Conservation (phyloP, 2,113 vertebrate genomes). For the Python bivittatus region DNA sequence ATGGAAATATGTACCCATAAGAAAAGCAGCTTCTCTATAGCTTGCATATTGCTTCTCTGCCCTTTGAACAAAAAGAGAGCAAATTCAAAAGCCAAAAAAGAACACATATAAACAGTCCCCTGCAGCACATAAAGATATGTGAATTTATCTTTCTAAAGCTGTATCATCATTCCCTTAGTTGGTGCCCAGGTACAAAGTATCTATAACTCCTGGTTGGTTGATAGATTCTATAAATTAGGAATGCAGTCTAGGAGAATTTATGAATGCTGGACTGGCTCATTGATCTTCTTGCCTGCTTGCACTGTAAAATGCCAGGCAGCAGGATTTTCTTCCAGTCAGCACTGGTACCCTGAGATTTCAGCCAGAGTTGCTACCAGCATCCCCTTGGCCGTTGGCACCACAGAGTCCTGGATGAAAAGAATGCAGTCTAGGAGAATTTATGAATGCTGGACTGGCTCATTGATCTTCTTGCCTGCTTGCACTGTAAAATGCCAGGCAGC, state of each 20-base stretch:
- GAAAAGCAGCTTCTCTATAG: neutral
- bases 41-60: neutral
- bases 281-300: neutral
- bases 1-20: neutral
- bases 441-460: neutral
- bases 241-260: neutral
- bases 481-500: neutral
- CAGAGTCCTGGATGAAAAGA: neutral
- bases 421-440: neutral
- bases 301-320: neutral
- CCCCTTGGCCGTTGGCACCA: neutral
- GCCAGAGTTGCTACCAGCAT: neutral
- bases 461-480: neutral
- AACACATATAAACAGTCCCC: neutral
- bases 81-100: neutral
- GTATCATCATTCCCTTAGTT: neutral
- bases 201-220: neutral
- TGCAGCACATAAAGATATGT: neutral
- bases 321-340: neutral
- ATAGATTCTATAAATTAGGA: neutral
- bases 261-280: neutral
- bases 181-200: neutral
- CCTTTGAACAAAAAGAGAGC: neutral
- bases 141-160: neutral
- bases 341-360: neutral